Base-by-base conservation (phyloP, 2,113 vertebrate genomes). In the Anhinga rufa region DNA sequence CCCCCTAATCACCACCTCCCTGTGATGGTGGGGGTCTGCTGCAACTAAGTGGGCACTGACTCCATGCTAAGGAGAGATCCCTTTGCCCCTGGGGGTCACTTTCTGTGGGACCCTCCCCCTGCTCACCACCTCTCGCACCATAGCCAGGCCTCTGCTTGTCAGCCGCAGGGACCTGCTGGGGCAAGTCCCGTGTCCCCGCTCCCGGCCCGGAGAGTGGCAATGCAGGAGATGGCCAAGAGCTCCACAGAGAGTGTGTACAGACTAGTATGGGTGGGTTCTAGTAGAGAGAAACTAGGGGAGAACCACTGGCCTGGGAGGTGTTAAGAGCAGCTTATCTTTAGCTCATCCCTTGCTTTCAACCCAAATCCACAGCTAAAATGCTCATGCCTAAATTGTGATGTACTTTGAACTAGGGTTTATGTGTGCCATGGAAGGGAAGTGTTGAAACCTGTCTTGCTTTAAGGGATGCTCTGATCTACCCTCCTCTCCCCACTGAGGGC, bases 101-200 rank as follows among this genome's bases (percentile, higher is more conserved):
- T 87, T 62, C 74, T 40, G 20, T 15, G 32, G 28, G 29, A 69
- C 12, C 7, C 24, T 40, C 38, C 20, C 20, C 48, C 31, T 16
- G 8, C 46, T 12, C 9, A 0, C 31, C 4, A 8, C 34, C 17
- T 70, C 46, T 82, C 5, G 1, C 55, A 20, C 25, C 19, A 14
- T 0, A 3, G 52, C 25, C 57, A 69, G 25, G 16, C 10, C 42
- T 90, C 74, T 58, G 69, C 49, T 92, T 51, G 20, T 49, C 34
- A 28, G 48, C 42, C 0, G 0, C 36, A 40, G 36, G 24, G 14
- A 69, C 31, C 29, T 8, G 1, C 48, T 54, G 65, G 38, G 46
- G 2, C 21, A 13, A 0, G 0, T 55, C 62, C 58, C 4, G 0
- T 34, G 52, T 54, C 74, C 20, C 61, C 7, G 2, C 22, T 82